Percentiles rank a stretch among this genome's conserved stretches.
Conservation (phyloP, 2,113 vertebrate species). For the Mandrillus leucophaeus region DNA sequence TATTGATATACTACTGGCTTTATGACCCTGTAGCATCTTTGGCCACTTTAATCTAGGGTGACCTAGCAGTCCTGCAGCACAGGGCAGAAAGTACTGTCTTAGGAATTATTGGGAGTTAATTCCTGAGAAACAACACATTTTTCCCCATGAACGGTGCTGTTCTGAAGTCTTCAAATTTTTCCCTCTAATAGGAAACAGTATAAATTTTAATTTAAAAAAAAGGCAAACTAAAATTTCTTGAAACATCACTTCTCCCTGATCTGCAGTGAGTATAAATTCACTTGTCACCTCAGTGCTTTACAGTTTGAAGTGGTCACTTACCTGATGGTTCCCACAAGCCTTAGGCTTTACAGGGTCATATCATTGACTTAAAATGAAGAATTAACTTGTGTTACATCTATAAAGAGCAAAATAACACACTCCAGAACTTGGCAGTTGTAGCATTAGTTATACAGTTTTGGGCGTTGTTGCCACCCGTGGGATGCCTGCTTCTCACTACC, state of each 20-base stretch:
- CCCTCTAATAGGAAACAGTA: constrained; percentile 56
- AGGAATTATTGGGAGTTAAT: constrained; percentile 36
- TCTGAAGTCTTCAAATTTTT: constrained; percentile 76
- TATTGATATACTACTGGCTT: constrained; percentile 73
- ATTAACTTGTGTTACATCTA: constrained; percentile 66
- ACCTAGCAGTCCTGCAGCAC: constrained; percentile 65
- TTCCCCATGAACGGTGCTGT: constrained; percentile 69
- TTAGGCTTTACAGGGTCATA: constrained; percentile 73
- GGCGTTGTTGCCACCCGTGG: constrained; percentile 77
- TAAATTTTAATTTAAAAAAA: constrained; percentile 56
- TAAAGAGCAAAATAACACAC: constrained; percentile 79
- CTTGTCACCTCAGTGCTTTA: constrained; percentile 78
- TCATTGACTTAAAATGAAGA: constrained; percentile 63
- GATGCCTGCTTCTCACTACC: constrained; percentile 68
- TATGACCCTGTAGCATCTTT: constrained; percentile 77
- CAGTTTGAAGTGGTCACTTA: constrained; percentile 72
- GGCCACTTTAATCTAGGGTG: constrained; percentile 52
- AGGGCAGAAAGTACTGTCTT: constrained; percentile 15
- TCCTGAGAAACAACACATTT: constrained; percentile 56
- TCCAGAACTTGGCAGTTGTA: constrained; percentile 78
- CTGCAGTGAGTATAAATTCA: constrained; percentile 75
- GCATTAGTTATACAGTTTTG: constrained; percentile 76
- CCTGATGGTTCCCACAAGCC: constrained; percentile 71
- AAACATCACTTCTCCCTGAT: constrained; percentile 73
- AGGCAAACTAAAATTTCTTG: constrained; percentile 65